Conservation (phyloP, 1,140 invertebrate genomes). For the Cataglyphis hispanica region DNA sequence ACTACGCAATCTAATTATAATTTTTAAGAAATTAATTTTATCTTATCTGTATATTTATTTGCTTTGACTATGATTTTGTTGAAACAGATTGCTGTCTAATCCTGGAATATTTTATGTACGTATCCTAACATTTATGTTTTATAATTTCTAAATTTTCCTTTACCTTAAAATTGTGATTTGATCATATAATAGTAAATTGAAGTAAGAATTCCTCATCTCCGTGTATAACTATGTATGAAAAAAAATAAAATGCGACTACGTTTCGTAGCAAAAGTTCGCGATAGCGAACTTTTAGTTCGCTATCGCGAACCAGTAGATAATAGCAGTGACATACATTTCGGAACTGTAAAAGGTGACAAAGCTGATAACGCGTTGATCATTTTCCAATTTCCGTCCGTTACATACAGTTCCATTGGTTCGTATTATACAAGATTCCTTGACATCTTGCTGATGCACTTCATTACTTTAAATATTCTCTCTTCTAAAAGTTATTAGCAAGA, state of each 20-base stretch:
- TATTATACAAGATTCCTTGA: constrained; percentile 26
- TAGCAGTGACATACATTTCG: constrained; percentile 31
- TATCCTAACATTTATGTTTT: not conserved
- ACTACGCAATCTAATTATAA: not conserved
- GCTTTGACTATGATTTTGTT: not conserved
- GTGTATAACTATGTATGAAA: not conserved
- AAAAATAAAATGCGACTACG: not conserved
- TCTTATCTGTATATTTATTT: not conserved
- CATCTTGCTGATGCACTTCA: constrained; percentile 50
- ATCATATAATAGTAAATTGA: not conserved
- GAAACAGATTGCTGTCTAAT: not conserved
- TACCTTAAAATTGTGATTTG: not conserved
- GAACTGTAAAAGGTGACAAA: constrained; percentile 18
- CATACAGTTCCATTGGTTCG: constrained; percentile 20
- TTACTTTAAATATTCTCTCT: constrained; percentile 27
- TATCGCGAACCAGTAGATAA: too few species aligned
- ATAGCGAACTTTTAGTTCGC: too few species aligned
- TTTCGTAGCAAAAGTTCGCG: constrained; percentile 13
- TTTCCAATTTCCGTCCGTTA: constrained; percentile 56
- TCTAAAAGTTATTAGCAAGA: constrained; percentile 29
- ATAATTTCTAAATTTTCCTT: not conserved
- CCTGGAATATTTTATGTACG: too few species aligned
- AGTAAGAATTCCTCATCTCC: not conserved
- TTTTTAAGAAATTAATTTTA: not conserved
- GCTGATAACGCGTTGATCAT: constrained; percentile 58